Evolutionary conservation across 2,797 vertebrate species (phyloP).

Genomic region (Mallotus villosus): DNA sequence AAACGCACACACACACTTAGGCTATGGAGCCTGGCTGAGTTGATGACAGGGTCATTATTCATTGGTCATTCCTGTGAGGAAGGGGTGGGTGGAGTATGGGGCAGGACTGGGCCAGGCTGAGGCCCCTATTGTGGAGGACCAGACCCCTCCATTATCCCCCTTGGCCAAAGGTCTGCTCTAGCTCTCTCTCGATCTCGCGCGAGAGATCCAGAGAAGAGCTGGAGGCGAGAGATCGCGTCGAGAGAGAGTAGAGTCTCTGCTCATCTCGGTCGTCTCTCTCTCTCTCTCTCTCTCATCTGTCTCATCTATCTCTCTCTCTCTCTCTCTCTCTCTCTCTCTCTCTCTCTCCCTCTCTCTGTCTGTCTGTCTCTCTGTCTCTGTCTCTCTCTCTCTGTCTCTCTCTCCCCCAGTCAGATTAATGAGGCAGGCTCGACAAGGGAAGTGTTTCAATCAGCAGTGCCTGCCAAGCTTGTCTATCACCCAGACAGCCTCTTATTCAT

Average conservation of each 20-base stretch:
- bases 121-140: constrained; percentile 51
- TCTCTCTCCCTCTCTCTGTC: background rate
- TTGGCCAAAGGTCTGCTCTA: background rate
- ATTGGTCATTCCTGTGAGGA: constrained; percentile 85
- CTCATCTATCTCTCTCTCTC: background rate
- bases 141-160: constrained; percentile 72
- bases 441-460: constrained; percentile 95
- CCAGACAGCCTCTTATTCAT: constrained; percentile 74
- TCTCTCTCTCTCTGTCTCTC: constrained; percentile 63
- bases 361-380: background rate
- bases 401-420: constrained; percentile 88
- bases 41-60: constrained; percentile 95
- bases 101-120: constrained; percentile 67
- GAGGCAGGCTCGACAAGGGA: constrained; percentile 90
- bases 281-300: background rate
- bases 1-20: constrained; percentile 1
- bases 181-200: no score
- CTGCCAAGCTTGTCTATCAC: constrained; percentile 80
- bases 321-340: background rate
- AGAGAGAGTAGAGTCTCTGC: no score
- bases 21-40: constrained; percentile 76
- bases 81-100: constrained; percentile 53
- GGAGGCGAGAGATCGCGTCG: no score
- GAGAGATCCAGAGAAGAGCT: no score
- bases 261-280: no score